phyloP scores from a whole-genome alignment of 2,113 vertebrate species.

The Semicossyphus pulcher region DNA sequence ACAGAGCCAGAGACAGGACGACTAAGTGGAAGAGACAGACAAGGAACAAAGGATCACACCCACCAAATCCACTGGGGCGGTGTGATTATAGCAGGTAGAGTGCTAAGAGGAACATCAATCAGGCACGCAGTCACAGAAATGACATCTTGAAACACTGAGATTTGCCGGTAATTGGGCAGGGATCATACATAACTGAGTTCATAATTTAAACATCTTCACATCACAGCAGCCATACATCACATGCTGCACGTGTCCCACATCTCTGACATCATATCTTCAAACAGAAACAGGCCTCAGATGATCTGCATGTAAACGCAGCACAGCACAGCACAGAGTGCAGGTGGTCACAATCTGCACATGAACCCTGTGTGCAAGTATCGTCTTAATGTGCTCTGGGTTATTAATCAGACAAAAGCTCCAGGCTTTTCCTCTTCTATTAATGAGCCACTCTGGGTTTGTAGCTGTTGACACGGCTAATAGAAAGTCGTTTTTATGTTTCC shows the following conservation, averaged over 20 bases:
- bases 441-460: slow-evolving; percentile 5
- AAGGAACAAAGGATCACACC: background rate
- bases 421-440: slow-evolving; percentile 11
- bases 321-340: background rate
- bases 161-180: background rate
- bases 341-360: slow-evolving; percentile 1
- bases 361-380: background rate
- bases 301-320: background rate
- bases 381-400: background rate
- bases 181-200: background rate
- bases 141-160: background rate
- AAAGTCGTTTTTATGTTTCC: background rate
- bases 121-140: background rate
- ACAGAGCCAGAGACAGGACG: background rate
- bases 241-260: background rate
- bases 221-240: background rate
- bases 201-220: background rate
- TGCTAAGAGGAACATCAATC: background rate
- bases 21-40: too few relatives aligned
- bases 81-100: background rate
- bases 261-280: background rate
- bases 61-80: background rate
- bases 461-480: background rate
- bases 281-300: background rate
- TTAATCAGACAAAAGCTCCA: background rate